Percentiles rank a stretch among this genome's conserved stretches.
Conservation (phyloP, 2,113 vertebrate genomes). For the Ptychochromis oligacanthus region DNA sequence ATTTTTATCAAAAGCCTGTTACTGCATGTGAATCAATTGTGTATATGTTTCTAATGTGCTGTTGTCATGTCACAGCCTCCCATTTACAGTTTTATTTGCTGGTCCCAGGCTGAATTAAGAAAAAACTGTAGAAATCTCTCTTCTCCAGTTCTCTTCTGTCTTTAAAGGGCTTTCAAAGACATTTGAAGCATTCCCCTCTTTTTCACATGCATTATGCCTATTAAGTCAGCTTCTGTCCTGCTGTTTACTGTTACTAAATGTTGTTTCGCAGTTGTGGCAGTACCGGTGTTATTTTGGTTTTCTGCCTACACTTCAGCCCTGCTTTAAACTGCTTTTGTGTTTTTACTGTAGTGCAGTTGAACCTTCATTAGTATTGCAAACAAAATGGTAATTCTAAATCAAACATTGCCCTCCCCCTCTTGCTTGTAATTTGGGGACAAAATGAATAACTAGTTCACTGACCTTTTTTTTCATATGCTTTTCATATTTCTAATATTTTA, state of each 20-base stretch:
- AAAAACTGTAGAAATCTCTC: not conserved
- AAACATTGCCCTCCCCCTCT: not conserved
- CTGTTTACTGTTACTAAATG: conserved; percentile 46
- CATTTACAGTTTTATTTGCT: conserved; percentile 23
- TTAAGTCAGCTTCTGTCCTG: conserved; percentile 46
- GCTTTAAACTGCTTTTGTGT: conserved; percentile 17
- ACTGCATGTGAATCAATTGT: conserved; percentile 62
- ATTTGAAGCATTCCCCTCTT: conserved; percentile 1
- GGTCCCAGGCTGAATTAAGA: not conserved
- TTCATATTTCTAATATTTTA: not conserved
- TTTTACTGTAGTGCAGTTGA: conserved; percentile 23
- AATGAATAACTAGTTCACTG: not conserved
- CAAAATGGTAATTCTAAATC: not conserved
- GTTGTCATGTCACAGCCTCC: conserved; percentile 44
- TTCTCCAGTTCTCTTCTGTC: not conserved
- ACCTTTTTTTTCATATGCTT: not conserved
- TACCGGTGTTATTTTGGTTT: conserved; percentile 11
- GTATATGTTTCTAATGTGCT: conserved; percentile 45
- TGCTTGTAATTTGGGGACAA: conserved; percentile 15
- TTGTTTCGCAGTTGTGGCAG: conserved; percentile 39
- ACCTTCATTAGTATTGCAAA: not conserved
- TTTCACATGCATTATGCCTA: not conserved
- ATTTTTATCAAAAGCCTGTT: conserved; percentile 15
- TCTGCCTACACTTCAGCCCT: conserved; percentile 10
- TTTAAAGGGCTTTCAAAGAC: conserved; percentile 59